These are phyloP conservation scores for Calliopum simillimum DNA, from an alignment of 2,888 invertebrate genomes.

Conservation along the genomic window DNA sequence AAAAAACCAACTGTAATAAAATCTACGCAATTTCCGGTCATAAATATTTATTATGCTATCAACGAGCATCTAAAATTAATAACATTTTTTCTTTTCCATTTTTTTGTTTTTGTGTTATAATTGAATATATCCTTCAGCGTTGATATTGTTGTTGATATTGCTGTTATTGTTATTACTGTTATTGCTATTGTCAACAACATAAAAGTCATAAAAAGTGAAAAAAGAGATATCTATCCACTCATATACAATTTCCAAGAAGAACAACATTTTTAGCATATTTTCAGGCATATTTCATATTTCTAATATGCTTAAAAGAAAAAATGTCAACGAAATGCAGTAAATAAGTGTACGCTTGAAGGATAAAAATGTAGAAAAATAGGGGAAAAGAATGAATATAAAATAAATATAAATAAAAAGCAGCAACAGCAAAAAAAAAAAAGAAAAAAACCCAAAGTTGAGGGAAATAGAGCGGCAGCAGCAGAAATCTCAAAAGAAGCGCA, in stretches of 20 bases:
- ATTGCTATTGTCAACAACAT: not conserved
- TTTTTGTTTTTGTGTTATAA: no score
- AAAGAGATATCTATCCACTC: not conserved
- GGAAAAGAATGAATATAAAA: not conserved
- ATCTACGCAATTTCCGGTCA: conserved; percentile 3
- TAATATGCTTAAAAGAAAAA: conserved; percentile 20
- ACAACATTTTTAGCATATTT: conserved; percentile 25
- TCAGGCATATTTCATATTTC: conserved; percentile 19
- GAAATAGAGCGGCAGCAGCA: not conserved
- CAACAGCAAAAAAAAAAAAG: conserved; percentile 1
- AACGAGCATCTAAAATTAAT: conserved; percentile 25
- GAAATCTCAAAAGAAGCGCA: not conserved
- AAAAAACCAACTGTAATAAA: not conserved
- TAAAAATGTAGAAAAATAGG: not conserved
- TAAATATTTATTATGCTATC: conserved; percentile 30
- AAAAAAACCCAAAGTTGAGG: not conserved
- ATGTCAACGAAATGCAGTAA: conserved; percentile 17
- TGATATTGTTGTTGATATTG: not conserved
- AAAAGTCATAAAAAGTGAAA: not conserved
- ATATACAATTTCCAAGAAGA: conserved; percentile 5
- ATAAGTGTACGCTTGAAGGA: not conserved
- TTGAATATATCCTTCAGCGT: conserved; percentile 3
- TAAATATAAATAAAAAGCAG: not conserved
- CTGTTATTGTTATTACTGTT: not conserved
- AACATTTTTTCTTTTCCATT: conserved; percentile 29